Percentiles rank a stretch among this genome's conserved stretches.
phyloP scores from a whole-genome alignment of 2,888 invertebrate species.

The Hypomecis atomaria region DNA sequence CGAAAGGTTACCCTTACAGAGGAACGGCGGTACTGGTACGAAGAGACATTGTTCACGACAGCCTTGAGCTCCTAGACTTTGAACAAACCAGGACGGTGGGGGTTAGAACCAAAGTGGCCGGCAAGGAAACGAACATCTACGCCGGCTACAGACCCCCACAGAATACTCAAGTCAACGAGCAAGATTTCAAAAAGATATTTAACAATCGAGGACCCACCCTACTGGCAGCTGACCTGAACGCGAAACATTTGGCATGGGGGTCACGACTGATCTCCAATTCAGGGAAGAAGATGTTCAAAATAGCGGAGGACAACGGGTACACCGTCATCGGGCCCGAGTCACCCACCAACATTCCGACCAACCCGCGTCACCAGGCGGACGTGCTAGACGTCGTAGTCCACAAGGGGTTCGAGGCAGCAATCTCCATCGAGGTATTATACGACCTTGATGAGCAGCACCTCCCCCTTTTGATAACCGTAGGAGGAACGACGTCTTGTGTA shows the following conservation, averaged over 20 bases:
- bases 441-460: constrained; percentile 11
- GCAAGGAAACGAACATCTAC: background rate
- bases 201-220: background rate
- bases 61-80: background rate
- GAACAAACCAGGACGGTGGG: background rate
- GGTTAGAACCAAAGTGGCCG: background rate
- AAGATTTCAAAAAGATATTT: background rate
- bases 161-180: background rate
- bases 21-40: constrained; percentile 13
- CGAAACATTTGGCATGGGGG: constrained; percentile 6
- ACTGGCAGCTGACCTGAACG: constrained; percentile 1
- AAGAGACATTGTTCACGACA: constrained; percentile 15
- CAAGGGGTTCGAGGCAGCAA: background rate
- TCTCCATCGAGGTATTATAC: background rate
- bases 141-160: constrained; percentile 14
- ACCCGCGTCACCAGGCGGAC: background rate
- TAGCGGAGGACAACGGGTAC: background rate
- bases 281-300: background rate
- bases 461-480: constrained; percentile 2
- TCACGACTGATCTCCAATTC: background rate
- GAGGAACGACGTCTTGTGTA: background rate
- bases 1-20: background rate
- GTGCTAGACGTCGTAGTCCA: background rate
- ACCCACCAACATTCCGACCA: background rate
- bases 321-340: background rate